Base-by-base conservation (phyloP, 2,113 vertebrate genomes). In the Melanostigma gelatinosum region DNA sequence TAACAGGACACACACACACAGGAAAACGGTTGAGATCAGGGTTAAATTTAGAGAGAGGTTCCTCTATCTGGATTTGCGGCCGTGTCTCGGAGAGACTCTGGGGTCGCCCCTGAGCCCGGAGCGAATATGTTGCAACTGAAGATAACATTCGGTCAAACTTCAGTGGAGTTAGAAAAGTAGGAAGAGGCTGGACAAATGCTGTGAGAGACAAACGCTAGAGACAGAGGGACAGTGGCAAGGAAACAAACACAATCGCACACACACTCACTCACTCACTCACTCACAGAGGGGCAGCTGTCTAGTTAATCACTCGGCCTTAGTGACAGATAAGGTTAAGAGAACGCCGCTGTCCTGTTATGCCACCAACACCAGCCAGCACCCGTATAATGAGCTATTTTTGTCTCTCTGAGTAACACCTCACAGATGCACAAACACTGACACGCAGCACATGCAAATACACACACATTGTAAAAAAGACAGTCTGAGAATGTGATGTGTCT, bases 321-420 rank as follows among this genome's bases (percentile, higher is more conserved):
- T 96, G 96, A 97, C 96, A 97, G 96, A 90, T 94, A 97, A 97
- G 96, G 96, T 96, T 95, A 96, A 92, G 89, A 84, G 93, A 96
- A 94, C 90, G 92, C 54, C 84, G 65, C 88, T 81, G 85, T 87
- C 77, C 85, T 79, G 81, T 85, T 82, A 86, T 83, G 63, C 89
- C 86, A 79, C 86, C 63, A 87, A 83, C 75, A 79, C 72, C 84
- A 86, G 87, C 86, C 90, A 89, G 90, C 83, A 83, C 85, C 84
- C 90, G 82, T 63, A 92, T 92, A 92, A 92, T 92, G 80, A 90
- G 82, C 91, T 94, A 93, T 94, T 94, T 89, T 68, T 71, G 85
- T 77, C 93, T 72, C 85, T 61, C 79, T 69, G 68, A 77, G 72
- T 79, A 85, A 90, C 85, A 88, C 85, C 82, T 76, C 63, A 27